Percentiles rank a stretch among this genome's conserved stretches.
phyloP scores from a whole-genome alignment of 2,113 vertebrate genomes.

The Hippocampus guttulatus region DNA sequence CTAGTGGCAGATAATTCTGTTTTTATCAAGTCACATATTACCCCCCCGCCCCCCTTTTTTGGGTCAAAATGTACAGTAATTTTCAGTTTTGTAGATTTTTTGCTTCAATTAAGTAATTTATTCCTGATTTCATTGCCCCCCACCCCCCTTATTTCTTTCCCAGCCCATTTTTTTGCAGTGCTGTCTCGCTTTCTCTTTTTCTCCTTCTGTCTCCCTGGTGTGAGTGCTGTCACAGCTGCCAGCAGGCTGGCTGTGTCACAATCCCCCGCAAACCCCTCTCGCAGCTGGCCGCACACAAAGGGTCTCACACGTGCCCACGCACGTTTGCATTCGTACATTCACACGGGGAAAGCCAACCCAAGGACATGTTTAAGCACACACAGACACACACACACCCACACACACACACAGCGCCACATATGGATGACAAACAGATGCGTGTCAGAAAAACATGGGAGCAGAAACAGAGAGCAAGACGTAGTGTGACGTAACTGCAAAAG shows the following conservation, averaged over 20 bases:
- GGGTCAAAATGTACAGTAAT: too few species aligned
- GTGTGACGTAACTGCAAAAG: not conserved
- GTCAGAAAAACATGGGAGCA: not conserved
- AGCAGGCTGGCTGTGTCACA: slow-evolving; percentile 57
- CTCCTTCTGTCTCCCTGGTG: not conserved
- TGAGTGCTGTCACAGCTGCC: slow-evolving; percentile 58
- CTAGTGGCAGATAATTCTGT: too few species aligned
- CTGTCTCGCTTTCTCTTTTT: slow-evolving; percentile 3
- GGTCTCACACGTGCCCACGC: slow-evolving; percentile 51
- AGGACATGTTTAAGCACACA: slow-evolving; percentile 36
- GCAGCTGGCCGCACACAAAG: slow-evolving; percentile 53
- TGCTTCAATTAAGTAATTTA: not conserved
- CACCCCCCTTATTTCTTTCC: not conserved
- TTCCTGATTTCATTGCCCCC: not conserved
- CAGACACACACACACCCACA: slow-evolving; percentile 9
- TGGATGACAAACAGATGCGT: not conserved
- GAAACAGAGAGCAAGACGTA: not conserved
- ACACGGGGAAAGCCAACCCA: slow-evolving; percentile 43
- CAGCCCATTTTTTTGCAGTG: not conserved
- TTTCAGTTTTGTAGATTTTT: too few species aligned
- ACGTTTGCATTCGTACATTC: slow-evolving; percentile 36
- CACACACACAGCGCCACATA: not conserved
- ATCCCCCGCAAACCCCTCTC: slow-evolving; percentile 31
- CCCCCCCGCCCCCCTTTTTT: too few species aligned
- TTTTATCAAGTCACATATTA: too few species aligned